Percentiles rank a stretch among this genome's conserved stretches.
Evolutionary conservation across 2,113 vertebrate genomes (phyloP).

Genomic region (Lynx canadensis): DNA sequence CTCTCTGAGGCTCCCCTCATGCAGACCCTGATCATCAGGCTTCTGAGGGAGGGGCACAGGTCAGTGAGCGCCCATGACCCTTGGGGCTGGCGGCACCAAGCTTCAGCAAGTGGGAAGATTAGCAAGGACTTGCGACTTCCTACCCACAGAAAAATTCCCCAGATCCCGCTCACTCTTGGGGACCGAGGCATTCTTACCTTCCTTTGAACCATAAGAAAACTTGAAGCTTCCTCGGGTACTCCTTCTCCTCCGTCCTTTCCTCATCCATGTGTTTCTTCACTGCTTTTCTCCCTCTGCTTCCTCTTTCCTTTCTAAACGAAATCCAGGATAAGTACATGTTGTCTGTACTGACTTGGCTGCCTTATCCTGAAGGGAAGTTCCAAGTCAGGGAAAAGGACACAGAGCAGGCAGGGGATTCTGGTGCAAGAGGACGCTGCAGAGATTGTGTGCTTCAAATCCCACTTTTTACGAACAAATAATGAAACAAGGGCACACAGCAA

Average conservation of each 20-base stretch:
- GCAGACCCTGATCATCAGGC: slow-evolving; percentile 33
- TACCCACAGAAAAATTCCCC: neutral
- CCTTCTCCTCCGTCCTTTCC: neutral
- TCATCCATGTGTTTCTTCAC: neutral
- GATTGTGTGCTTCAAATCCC: neutral
- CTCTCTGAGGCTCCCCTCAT: neutral
- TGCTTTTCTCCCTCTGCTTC: neutral
- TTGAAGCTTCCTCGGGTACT: neutral
- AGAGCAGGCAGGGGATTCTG: neutral
- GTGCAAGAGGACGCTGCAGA: neutral
- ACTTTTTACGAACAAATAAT: neutral
- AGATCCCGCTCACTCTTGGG: neutral
- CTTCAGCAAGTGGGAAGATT: neutral
- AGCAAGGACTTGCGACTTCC: neutral
- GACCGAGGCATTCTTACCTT: neutral
- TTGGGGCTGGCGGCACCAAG: neutral
- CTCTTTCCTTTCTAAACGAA: neutral
- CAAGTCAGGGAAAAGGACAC: neutral
- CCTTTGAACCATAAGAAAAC: neutral
- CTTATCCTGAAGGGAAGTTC: neutral
- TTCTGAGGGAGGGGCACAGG: neutral
- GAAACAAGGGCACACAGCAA: neutral
- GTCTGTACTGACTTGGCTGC: neutral
- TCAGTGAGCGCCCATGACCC: neutral
- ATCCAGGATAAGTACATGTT: neutral